A percentile compares a stretch with the other conserved stretches of the same genome.
These are phyloP conservation scores for Harmothoe impar DNA, from an alignment of 2,888 invertebrate species.

Conservation along the genomic window DNA sequence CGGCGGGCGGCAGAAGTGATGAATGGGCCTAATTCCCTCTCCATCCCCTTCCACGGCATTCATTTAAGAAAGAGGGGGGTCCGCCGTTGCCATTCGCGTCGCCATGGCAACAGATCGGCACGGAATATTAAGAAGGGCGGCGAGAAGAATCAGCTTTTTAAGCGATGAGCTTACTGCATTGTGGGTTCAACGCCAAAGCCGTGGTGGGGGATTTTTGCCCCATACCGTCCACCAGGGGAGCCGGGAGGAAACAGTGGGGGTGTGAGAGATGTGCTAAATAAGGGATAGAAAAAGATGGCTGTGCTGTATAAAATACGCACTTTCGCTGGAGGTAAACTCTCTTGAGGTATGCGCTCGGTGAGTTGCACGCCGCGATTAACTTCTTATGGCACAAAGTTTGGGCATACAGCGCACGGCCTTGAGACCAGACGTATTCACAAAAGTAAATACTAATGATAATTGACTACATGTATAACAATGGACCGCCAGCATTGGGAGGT, in stretches of 20 bases:
- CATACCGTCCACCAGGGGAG: background rate
- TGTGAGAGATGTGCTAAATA: constrained; percentile 41
- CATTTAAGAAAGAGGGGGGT: constrained; percentile 50
- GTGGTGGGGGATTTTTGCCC: constrained; percentile 40
- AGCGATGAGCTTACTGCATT: constrained; percentile 58
- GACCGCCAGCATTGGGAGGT: too few relatives aligned
- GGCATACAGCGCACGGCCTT: background rate
- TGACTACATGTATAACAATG: too few relatives aligned
- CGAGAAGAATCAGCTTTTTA: constrained; percentile 58
- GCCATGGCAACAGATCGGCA: constrained; percentile 49
- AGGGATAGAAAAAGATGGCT: constrained; percentile 17
- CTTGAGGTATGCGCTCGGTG: constrained; percentile 24
- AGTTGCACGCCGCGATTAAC: background rate
- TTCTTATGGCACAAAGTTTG: constrained; percentile 40
- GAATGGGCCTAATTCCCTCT: constrained; percentile 43
- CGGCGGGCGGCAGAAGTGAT: constrained; percentile 18
- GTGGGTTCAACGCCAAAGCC: constrained; percentile 39
- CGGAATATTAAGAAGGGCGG: constrained; percentile 54
- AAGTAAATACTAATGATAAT: background rate
- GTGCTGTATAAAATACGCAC: background rate
- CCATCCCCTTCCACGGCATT: constrained; percentile 35
- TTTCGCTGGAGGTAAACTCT: background rate
- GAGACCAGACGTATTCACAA: background rate
- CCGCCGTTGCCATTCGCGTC: constrained; percentile 22
- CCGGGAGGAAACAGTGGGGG: background rate